These are phyloP conservation scores for Neotoxoptera formosana DNA, from an alignment of 1,140 invertebrate species.

Conservation along the genomic window DNA sequence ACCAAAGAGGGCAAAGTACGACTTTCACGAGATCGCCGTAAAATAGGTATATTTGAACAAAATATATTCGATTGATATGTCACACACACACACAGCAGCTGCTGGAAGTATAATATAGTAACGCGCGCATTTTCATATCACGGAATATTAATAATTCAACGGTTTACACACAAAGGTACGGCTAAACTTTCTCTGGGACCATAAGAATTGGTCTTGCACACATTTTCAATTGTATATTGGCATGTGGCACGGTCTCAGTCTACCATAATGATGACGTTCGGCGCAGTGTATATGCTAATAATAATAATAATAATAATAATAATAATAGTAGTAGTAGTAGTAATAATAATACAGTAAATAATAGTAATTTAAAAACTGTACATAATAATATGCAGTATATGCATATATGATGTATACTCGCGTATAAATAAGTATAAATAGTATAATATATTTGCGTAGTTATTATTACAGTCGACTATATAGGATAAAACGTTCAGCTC, in stretches of 20 bases:
- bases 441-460: not conserved
- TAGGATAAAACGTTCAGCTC: not conserved
- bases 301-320: not conserved
- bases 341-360: conserved; percentile 19
- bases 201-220: conserved; percentile 13
- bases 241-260: not conserved
- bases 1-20: not conserved
- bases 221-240: conserved; percentile 21
- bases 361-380: not conserved
- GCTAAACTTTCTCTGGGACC: conserved; percentile 34
- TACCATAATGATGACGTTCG: not conserved
- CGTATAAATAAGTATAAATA: conserved; percentile 1
- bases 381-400: not conserved
- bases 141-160: conserved; percentile 54
- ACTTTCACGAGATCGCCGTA: not conserved
- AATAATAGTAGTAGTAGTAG: not conserved
- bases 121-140: conserved; percentile 29
- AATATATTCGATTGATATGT: conserved; percentile 48
- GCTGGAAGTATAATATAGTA: not conserved
- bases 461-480: not conserved
- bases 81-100: not conserved
- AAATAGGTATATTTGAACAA: conserved; percentile 12
- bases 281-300: not conserved
- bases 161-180: not conserved
- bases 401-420: not conserved